Evolutionary conservation across 2,113 vertebrate genomes (phyloP), one percentile per base, ranked within the genome.

Genomic region (Callionymus lyra): DNA sequence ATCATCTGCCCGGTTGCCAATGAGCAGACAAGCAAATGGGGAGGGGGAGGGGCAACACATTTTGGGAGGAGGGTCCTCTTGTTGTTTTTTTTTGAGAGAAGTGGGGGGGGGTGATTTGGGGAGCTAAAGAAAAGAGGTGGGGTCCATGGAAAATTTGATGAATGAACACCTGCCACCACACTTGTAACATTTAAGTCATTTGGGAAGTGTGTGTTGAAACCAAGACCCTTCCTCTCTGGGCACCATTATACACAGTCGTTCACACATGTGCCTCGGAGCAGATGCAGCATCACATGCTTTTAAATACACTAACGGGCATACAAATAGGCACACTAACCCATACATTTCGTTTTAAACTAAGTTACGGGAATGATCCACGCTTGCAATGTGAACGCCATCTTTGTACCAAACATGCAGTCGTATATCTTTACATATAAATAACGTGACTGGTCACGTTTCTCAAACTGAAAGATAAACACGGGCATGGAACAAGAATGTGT

Each of bases 121-220:
- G 36, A 31, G 31, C 45, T n/a, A n/a, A 40, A 44, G 31, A 27
- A 65, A 59, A 51, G 34, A 51, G 69, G 38, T 45, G 63, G 50
- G 50, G 57, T 3, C 38, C 37, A 31, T 39, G 38, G 51, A 36
- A 51, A 44, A 41, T 67, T 46, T 62, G 63, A 77, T 80, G 67
- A 81, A 80, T 74, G 74, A 56, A 61, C 56, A 70, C 56, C 63
- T 74, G 76, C 32, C 70, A 60, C 38, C n/a, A 43, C 52, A 38
- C 41, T 32, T 15, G 38, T 41, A n/a, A n/a, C n/a, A n/a, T 61
- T 59, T 49, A 10, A 38, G 53, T 56, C n/a, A 46, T 53, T 44
- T 52, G 12, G 38, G 52, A 13, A 34, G 33, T 15, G 45, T 39
- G 39, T 21, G 48, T 37, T 40, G 36, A 41, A 2, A 42, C 18